A percentile compares a stretch with the other conserved stretches of the same genome.
Conservation (phyloP, 2,797 vertebrate species). For the Platyrinchus mystaceus region DNA sequence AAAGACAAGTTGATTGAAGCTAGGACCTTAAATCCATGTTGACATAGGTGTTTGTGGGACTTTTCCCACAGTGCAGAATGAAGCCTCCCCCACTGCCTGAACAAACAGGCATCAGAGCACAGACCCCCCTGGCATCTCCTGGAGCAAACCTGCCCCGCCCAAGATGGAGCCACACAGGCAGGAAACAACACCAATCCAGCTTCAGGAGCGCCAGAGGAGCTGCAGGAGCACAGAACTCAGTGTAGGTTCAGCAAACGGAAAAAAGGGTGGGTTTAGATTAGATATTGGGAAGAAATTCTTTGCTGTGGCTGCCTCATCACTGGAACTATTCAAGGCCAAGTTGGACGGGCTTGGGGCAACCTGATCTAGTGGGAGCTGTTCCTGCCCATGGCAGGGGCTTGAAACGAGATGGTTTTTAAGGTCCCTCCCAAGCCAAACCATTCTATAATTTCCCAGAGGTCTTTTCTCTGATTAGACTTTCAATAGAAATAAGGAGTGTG, state of each 20-base stretch:
- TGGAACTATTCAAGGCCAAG: background rate
- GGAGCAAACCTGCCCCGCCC: background rate
- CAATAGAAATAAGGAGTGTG: background rate
- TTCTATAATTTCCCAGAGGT: background rate
- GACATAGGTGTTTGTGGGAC: fast-evolving
- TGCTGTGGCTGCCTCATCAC: background rate
- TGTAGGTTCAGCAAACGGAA: no score
- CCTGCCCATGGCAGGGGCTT: background rate
- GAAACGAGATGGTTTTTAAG: background rate
- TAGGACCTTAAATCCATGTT: background rate
- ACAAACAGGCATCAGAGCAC: background rate
- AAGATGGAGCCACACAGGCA: background rate
- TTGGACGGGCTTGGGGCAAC: fast-evolving
- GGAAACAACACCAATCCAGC: fast-evolving
- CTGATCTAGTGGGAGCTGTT: background rate
- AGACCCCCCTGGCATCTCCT: background rate
- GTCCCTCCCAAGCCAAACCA: background rate
- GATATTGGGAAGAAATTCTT: background rate
- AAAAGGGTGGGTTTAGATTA: background rate
- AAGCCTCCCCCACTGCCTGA: fast-evolving
- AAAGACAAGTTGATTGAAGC: background rate
- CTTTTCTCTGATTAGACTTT: background rate
- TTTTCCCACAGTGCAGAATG: background rate
- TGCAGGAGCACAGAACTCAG: background rate
- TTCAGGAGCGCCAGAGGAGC: background rate